phyloP scores from a whole-genome alignment of 1,140 invertebrate species.

The Drosophila novamexicana region DNA sequence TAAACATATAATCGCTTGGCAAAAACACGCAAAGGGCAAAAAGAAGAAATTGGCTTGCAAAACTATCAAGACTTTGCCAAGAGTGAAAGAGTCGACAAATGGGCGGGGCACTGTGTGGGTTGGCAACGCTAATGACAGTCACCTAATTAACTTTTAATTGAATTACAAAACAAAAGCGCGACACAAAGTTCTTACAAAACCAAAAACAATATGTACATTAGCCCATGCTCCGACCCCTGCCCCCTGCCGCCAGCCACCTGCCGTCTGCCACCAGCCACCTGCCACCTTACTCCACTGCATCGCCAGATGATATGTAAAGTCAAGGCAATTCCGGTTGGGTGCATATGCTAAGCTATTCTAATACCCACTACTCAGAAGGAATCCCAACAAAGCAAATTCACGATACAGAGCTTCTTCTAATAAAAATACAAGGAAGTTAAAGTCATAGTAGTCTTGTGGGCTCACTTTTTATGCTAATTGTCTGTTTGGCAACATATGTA shows the following conservation, averaged over 20 bases:
- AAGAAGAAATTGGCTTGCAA: not conserved
- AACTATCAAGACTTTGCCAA: not conserved
- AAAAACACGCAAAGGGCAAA: slow-evolving; percentile 7
- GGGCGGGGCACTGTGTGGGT: slow-evolving; percentile 1
- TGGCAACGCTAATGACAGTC: slow-evolving; percentile 45
- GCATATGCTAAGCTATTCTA: slow-evolving; percentile 16
- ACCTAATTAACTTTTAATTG: slow-evolving; percentile 71
- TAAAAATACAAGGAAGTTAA: slow-evolving; percentile 1
- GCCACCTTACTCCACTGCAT: not conserved
- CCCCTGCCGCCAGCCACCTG: not conserved
- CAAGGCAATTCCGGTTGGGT: not conserved
- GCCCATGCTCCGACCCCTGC: not conserved
- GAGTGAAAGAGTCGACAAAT: not conserved
- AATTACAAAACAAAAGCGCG: slow-evolving; percentile 52
- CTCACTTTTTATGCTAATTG: not conserved
- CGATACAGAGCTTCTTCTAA: not conserved
- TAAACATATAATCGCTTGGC: slow-evolving; percentile 5
- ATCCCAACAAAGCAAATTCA: not conserved
- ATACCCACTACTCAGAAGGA: not conserved
- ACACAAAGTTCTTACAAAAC: slow-evolving; percentile 31
- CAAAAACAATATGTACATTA: slow-evolving; percentile 28
- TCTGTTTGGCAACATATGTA: not conserved
- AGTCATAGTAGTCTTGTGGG: slow-evolving; percentile 1
- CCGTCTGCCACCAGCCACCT: too few relatives aligned
- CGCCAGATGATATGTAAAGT: slow-evolving; percentile 11